Percentiles rank a stretch among this genome's conserved stretches.
Evolutionary conservation across 1,140 invertebrate genomes (phyloP).

Genomic region (Potamilus streckersoni): DNA sequence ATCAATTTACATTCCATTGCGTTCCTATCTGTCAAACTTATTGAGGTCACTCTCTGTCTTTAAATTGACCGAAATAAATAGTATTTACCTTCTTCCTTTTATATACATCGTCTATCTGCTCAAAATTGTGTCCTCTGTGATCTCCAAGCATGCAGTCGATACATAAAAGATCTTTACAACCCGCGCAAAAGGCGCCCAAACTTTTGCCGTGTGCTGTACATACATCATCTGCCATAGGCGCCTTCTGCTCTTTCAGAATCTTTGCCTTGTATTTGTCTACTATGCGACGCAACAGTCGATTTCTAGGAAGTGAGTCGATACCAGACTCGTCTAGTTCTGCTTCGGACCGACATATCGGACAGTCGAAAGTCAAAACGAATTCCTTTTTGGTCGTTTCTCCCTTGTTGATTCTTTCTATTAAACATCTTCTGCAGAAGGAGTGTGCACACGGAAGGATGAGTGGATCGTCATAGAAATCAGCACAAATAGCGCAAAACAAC

Average conservation of each 20-base stretch:
- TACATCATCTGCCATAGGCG: neutral
- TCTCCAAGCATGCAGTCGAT: slow-evolving; percentile 18
- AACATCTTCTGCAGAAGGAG: slow-evolving; percentile 17
- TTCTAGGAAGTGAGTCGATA: slow-evolving; percentile 7
- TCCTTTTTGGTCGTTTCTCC: slow-evolving; percentile 11
- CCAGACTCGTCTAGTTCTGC: slow-evolving; percentile 4
- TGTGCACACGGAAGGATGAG: slow-evolving; percentile 15
- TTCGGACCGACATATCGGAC: slow-evolving; percentile 13
- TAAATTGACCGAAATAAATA: slow-evolving; percentile 2
- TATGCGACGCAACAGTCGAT: slow-evolving; percentile 11
- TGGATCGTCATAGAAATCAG: slow-evolving; percentile 14
- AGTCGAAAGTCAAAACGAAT: slow-evolving; percentile 6
- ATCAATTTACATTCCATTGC: neutral
- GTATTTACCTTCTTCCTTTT: slow-evolving; percentile 1
- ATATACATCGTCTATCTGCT: slow-evolving; percentile 12
- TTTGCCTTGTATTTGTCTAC: slow-evolving; percentile 1
- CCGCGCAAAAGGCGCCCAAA: slow-evolving; percentile 14
- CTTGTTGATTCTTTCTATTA: slow-evolving; percentile 9
- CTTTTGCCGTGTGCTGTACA: slow-evolving; percentile 9
- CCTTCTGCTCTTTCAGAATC: neutral
- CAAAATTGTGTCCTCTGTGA: slow-evolving; percentile 15
- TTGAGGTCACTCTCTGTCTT: neutral
- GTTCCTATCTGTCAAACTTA: neutral
- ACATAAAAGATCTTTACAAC: slow-evolving; percentile 6
- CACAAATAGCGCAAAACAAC: slow-evolving; percentile 16